phyloP scores from a whole-genome alignment of 1,140 invertebrate genomes.

The Drosophila neocordata region DNA sequence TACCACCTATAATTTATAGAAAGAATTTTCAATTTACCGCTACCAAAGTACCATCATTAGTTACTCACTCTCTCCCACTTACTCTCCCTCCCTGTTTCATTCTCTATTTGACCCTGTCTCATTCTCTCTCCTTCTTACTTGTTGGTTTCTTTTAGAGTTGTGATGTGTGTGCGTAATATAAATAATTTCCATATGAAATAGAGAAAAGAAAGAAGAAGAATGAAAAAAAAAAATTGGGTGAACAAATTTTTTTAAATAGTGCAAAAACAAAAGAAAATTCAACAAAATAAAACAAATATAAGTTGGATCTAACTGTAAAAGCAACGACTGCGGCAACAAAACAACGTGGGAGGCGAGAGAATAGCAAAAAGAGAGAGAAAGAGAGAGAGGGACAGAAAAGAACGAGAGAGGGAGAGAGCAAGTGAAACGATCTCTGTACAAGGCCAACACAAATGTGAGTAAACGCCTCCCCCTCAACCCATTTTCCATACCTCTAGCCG shows the following conservation, averaged over 20 bases:
- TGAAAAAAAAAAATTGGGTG: conserved; percentile 14
- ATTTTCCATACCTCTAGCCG: not conserved
- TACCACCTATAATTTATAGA: conserved; percentile 37
- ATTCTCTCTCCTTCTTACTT: not conserved
- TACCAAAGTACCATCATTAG: conserved; percentile 50
- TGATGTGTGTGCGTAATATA: conserved; percentile 30
- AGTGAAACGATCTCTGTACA: conserved; percentile 16
- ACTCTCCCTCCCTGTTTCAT: conserved; percentile 41
- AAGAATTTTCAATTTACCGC: conserved; percentile 51
- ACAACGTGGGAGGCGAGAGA: conserved; percentile 58
- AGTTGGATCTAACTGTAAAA: conserved; percentile 54
- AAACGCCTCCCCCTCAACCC: conserved; percentile 5
- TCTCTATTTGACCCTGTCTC: conserved; percentile 21
- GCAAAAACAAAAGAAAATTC: conserved; percentile 35
- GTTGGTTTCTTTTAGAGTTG: conserved; percentile 1
- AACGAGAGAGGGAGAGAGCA: conserved; percentile 21
- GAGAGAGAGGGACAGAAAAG: conserved; percentile 26
- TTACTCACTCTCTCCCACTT: conserved; percentile 25
- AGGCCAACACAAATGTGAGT: conserved; percentile 21
- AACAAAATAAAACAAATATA: conserved; percentile 29
- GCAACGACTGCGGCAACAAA: conserved; percentile 33
- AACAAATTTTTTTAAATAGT: conserved; percentile 30
- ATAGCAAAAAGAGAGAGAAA: conserved; percentile 31
- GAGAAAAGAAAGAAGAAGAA: conserved; percentile 23
- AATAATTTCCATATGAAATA: conserved; percentile 51